Evolutionary conservation across 2,888 invertebrate species (phyloP).

Genomic region (Candidula unifasciata): DNA sequence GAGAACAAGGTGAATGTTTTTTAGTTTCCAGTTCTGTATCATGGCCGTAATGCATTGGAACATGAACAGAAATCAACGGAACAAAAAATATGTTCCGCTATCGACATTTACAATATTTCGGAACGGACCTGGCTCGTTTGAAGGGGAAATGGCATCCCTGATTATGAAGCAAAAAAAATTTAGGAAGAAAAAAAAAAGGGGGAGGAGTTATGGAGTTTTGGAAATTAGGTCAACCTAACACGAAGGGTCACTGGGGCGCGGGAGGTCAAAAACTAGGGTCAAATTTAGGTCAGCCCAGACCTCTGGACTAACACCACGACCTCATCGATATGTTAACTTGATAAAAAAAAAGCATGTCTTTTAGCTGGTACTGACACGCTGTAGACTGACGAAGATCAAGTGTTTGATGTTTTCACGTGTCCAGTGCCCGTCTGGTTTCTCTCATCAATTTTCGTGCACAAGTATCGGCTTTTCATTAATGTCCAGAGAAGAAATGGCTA

Average conservation of each 20-base stretch:
- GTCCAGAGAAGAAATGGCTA: not conserved
- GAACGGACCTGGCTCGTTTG: not conserved
- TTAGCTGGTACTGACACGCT: not conserved
- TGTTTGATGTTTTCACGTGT: no score
- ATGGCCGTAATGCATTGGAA: not conserved
- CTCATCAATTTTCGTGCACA: no score
- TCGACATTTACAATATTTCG: not conserved
- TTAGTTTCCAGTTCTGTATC: not conserved
- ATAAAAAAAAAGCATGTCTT: not conserved
- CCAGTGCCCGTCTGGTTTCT: no score
- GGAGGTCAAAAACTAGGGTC: slow-evolving; percentile 50
- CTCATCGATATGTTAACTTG: not conserved
- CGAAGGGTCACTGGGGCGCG: slow-evolving; percentile 48
- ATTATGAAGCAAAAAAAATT: not conserved
- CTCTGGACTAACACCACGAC: not conserved
- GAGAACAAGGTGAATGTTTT: not conserved
- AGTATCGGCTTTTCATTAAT: no score
- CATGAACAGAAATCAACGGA: not conserved
- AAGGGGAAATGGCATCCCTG: not conserved
- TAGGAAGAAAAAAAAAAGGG: not conserved
- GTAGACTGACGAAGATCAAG: not conserved
- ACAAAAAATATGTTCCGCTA: not conserved
- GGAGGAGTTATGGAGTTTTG: no score
- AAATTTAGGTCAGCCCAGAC: slow-evolving; percentile 42
- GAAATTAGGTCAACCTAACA: slow-evolving; percentile 51